Evolutionary conservation across 1,140 invertebrate genomes (phyloP).

Genomic region (Drosophila neocordata): DNA sequence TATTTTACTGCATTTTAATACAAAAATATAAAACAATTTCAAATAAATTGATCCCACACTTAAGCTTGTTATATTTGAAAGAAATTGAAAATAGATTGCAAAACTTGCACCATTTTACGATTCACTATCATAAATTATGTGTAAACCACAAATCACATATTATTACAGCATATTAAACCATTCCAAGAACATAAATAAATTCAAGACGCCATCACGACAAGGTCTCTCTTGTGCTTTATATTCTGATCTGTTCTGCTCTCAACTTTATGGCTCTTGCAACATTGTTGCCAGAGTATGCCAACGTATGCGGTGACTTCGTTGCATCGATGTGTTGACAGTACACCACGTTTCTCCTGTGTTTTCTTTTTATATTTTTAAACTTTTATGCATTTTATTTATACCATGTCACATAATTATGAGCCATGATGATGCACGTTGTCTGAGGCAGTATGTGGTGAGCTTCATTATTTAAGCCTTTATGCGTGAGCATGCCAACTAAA

Average conservation of each 20-base stretch:
- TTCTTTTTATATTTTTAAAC: conserved; percentile 54
- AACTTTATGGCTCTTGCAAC: conserved; percentile 61
- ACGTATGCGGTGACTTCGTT: not conserved
- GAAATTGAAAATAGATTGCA: conserved; percentile 1
- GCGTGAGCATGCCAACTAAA: conserved; percentile 56
- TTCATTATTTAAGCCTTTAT: conserved; percentile 78
- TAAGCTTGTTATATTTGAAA: conserved; percentile 3
- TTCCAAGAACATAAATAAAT: conserved; percentile 73
- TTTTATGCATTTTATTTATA: conserved; percentile 51
- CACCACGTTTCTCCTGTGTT: conserved; percentile 14
- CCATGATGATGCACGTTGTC: conserved; percentile 18
- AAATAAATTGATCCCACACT: not conserved
- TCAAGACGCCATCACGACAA: conserved; percentile 33
- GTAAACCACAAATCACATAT: conserved; percentile 60
- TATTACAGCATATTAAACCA: conserved; percentile 66
- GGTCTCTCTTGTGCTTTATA: conserved; percentile 8
- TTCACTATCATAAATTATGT: conserved; percentile 41
- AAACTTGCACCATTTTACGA: conserved; percentile 13
- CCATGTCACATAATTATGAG: conserved; percentile 78
- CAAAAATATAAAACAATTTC: no score
- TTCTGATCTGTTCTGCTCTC: conserved; percentile 4
- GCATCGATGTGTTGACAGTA: conserved; percentile 49
- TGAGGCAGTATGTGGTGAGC: conserved; percentile 31
- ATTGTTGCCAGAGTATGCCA: conserved; percentile 47
- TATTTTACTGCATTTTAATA: no score